Evolutionary conservation across 1,140 invertebrate species (phyloP).

Genomic region (Medauroidea extradentata): DNA sequence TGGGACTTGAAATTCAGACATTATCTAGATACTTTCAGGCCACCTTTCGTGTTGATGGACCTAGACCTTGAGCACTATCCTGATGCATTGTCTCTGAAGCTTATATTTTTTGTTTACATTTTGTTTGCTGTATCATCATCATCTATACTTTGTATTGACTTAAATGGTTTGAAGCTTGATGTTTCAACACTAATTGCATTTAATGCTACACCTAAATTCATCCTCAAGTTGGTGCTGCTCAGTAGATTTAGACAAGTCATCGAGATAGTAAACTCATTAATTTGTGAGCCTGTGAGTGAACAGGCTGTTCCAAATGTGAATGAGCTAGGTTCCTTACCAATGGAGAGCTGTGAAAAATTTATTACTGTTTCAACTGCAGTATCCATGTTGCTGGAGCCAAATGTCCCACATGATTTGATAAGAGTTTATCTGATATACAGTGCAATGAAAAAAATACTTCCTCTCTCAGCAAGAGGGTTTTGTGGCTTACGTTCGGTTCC

Average conservation of each 20-base stretch:
- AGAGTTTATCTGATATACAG: not conserved
- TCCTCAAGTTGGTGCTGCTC: not conserved
- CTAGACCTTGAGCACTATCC: not conserved
- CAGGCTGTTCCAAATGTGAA: not conserved
- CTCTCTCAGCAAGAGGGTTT: not conserved
- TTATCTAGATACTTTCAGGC: not conserved
- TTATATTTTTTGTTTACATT: conserved; percentile 1
- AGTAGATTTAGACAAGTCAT: not conserved
- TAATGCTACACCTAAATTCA: not conserved
- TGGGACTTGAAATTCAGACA: not conserved
- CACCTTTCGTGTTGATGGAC: conserved; percentile 11
- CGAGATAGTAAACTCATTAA: not conserved
- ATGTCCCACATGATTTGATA: not conserved
- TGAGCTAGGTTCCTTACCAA: not conserved
- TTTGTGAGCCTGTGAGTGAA: no score
- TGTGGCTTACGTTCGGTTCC: not conserved
- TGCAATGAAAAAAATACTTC: not conserved
- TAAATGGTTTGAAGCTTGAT: not conserved
- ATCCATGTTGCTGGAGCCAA: not conserved
- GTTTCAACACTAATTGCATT: not conserved
- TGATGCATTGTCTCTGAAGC: not conserved
- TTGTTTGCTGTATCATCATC: not conserved
- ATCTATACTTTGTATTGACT: not conserved
- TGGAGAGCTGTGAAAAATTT: no score
- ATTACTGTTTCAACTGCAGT: not conserved